Conservation (phyloP, 1,140 invertebrate genomes). For the Dendroctonus valens region DNA sequence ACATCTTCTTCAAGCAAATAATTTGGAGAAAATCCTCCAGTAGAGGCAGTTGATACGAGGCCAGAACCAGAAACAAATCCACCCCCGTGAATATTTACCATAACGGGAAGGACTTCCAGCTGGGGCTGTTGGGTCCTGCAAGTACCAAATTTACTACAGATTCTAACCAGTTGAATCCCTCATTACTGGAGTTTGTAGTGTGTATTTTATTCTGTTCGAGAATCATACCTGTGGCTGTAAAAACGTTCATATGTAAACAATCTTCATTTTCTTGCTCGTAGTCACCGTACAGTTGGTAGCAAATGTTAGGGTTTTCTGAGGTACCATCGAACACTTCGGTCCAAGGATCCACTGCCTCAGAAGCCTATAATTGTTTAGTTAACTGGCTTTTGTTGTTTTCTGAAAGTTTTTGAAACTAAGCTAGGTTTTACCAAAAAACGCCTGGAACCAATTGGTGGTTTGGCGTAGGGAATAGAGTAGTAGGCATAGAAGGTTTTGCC, state of each 20-base stretch:
- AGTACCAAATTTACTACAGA: not conserved
- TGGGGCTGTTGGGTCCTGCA: constrained; percentile 9
- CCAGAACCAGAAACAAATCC: constrained; percentile 23
- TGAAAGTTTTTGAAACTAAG: not conserved
- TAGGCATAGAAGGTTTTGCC: constrained; percentile 21
- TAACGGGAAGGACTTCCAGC: constrained; percentile 6
- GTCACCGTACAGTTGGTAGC: constrained; percentile 23
- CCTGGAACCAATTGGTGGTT: constrained; percentile 12
- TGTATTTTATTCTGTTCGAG: not conserved
- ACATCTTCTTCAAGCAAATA: constrained; percentile 17
- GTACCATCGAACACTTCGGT: constrained; percentile 28
- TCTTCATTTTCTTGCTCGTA: constrained; percentile 29
- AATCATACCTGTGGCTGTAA: constrained; percentile 29
- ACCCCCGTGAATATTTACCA: constrained; percentile 27
- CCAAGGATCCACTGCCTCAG: constrained; percentile 32
- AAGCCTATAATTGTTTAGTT: constrained; percentile 15
- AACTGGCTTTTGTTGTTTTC: not conserved
- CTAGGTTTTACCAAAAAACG: constrained; percentile 16
- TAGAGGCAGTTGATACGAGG: not conserved
- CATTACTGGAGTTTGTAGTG: too few relatives aligned
- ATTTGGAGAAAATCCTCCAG: constrained; percentile 15
- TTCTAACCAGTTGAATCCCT: not conserved
- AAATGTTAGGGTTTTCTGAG: constrained; percentile 17
- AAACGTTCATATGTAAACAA: constrained; percentile 30
- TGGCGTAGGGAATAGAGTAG: constrained; percentile 23